Percentiles rank a stretch among this genome's conserved stretches.
Conservation (phyloP, 2,888 invertebrate species). For the Muscina levida region DNA sequence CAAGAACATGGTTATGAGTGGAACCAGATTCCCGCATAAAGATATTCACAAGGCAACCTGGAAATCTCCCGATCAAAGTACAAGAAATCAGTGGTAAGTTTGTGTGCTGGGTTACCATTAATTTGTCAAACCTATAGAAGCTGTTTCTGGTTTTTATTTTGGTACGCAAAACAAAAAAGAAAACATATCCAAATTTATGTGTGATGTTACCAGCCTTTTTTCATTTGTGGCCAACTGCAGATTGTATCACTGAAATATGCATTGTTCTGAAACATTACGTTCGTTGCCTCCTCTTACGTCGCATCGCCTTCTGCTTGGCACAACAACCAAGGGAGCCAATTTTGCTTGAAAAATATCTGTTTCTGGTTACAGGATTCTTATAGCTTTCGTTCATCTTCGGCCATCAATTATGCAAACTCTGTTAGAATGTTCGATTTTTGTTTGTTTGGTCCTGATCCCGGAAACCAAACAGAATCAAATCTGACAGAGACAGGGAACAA, state of each 20-base stretch:
- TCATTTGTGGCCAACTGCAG: slow-evolving; percentile 8
- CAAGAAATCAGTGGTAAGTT: too few species aligned
- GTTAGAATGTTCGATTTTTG: slow-evolving; percentile 23
- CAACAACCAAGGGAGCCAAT: not conserved
- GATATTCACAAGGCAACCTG: too few species aligned
- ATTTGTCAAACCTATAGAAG: slow-evolving; percentile 10
- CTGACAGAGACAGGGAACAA: not conserved
- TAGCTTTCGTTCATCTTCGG: slow-evolving; percentile 19
- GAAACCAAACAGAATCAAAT: slow-evolving; percentile 22
- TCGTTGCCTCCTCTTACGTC: not conserved
- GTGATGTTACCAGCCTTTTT: slow-evolving; percentile 11
- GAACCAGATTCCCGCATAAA: too few species aligned
- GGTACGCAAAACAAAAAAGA: slow-evolving; percentile 25
- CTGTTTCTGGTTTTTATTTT: slow-evolving; percentile 4
- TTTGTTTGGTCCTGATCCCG: not conserved
- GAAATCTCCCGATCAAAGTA: too few species aligned
- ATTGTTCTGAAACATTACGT: too few species aligned
- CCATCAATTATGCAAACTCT: slow-evolving; percentile 43
- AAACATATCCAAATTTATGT: slow-evolving; percentile 9
- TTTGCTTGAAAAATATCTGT: not conserved
- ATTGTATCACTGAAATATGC: not conserved
- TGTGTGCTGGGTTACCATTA: too few species aligned
- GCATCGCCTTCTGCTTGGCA: not conserved
- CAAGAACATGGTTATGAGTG: too few species aligned
- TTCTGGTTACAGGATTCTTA: slow-evolving; percentile 19